A percentile compares a stretch with the other conserved stretches of the same genome.
phyloP scores from a whole-genome alignment of 2,888 invertebrate genomes.

The Pristionchus mayeri region DNA sequence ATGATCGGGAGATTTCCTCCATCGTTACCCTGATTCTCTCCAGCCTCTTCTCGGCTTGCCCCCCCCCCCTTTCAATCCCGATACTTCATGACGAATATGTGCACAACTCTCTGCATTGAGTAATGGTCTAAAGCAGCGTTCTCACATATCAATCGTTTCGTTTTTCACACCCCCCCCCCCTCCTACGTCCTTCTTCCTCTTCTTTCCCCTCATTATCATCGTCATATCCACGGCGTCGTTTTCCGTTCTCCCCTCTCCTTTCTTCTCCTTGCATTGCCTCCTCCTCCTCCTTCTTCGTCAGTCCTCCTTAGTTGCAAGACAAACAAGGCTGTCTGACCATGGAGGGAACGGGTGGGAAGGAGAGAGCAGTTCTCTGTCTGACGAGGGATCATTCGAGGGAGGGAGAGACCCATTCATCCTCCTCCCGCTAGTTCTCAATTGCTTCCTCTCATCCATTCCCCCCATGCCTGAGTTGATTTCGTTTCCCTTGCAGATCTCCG shows the following conservation, averaged over 20 bases:
- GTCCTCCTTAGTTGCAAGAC: conserved; percentile 14
- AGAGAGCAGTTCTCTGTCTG: too few species aligned
- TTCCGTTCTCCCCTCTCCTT: not conserved
- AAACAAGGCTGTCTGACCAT: not conserved
- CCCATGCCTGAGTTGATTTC: not conserved
- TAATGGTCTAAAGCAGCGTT: too few species aligned
- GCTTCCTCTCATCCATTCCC: not conserved
- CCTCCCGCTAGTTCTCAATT: not conserved
- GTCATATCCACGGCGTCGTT: too few species aligned
- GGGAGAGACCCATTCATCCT: not conserved
- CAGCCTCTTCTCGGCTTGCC: not conserved
- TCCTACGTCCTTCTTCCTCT: too few species aligned
- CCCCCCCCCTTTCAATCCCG: not conserved
- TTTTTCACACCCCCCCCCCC: too few species aligned
- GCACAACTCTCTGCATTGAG: not conserved
- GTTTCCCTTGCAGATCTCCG: not conserved
- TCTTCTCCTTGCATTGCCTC: not conserved
- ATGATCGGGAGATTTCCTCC: not conserved
- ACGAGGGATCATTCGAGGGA: too few species aligned
- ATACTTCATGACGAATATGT: not conserved
- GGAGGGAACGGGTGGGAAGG: not conserved
- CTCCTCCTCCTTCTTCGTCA: not conserved
- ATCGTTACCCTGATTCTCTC: not conserved
- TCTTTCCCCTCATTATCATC: too few species aligned
- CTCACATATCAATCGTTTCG: too few species aligned